Percentiles rank a stretch among this genome's conserved stretches.
These are phyloP conservation scores for Sarcophaga variegata DNA, from an alignment of 2,888 invertebrate genomes.

Conservation along the genomic window DNA sequence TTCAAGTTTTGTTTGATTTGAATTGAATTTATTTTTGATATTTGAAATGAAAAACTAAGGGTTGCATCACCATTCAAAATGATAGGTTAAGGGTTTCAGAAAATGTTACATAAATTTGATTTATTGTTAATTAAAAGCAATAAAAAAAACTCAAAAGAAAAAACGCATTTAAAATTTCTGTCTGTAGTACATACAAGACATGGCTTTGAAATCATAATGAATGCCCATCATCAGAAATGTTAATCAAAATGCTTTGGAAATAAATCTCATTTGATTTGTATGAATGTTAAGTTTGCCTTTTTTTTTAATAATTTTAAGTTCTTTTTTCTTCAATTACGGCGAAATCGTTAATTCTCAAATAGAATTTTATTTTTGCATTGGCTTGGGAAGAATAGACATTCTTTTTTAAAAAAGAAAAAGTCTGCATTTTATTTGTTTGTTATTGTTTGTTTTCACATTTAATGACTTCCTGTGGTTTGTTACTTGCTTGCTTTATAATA, in stretches of 20 bases:
- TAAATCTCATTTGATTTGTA: constrained; percentile 75
- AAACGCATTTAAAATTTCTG: constrained; percentile 8
- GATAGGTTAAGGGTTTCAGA: constrained; percentile 33
- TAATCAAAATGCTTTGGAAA: constrained; percentile 74
- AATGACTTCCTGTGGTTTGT: constrained; percentile 78
- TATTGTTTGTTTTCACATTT: constrained; percentile 71
- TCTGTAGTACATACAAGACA: neutral
- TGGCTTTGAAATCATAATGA: too few relatives aligned
- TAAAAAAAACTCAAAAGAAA: constrained; percentile 69
- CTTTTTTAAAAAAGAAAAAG: neutral
- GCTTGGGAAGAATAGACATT: too few relatives aligned
- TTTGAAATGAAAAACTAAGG: constrained; percentile 6
- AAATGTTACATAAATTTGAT: constrained; percentile 73
- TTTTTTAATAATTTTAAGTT: neutral
- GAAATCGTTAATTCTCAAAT: too few relatives aligned
- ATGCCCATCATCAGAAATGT: constrained; percentile 67
- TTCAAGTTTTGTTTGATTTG: neutral
- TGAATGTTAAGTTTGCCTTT: neutral
- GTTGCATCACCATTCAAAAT: constrained; percentile 37
- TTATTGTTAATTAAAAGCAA: constrained; percentile 77
- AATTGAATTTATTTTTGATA: constrained; percentile 15
- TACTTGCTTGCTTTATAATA: constrained; percentile 67
- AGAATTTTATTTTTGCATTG: constrained; percentile 60
- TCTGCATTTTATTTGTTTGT: constrained; percentile 48
- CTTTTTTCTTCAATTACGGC: too few relatives aligned